These are phyloP conservation scores for Drosophila repletoides DNA, from an alignment of 1,140 invertebrate genomes.

Conservation along the genomic window DNA sequence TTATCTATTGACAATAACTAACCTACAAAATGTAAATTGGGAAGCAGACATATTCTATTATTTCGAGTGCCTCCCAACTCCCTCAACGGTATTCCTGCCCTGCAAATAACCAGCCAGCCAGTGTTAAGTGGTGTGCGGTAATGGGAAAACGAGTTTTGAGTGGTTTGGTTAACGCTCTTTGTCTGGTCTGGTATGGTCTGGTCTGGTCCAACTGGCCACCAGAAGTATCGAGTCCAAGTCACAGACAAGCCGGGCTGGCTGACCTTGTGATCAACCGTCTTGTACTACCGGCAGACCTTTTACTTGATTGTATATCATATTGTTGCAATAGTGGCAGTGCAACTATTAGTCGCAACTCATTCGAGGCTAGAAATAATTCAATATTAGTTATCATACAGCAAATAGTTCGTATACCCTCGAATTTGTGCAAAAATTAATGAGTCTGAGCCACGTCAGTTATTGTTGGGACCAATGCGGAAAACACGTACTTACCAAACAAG, in stretches of 20 bases:
- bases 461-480: constrained; percentile 21
- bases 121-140: neutral
- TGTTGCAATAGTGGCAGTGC: neutral
- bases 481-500: constrained; percentile 26
- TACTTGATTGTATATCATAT: constrained; percentile 5
- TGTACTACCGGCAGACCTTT: constrained; percentile 27
- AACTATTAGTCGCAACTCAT: constrained; percentile 7
- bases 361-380: neutral
- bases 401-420: constrained; percentile 19
- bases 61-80: neutral
- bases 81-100: neutral
- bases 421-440: constrained; percentile 28
- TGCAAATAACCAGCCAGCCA: neutral
- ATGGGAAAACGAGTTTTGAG: constrained; percentile 37
- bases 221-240: constrained; percentile 24
- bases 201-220: constrained; percentile 22
- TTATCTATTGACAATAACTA: no score
- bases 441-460: constrained; percentile 15
- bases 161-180: constrained; percentile 2
- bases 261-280: constrained; percentile 28
- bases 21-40: no score
- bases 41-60: no score
- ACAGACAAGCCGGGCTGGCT: constrained; percentile 8
- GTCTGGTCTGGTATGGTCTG: no score
- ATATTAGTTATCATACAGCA: neutral